A percentile compares a stretch with the other conserved stretches of the same genome.
phyloP scores from a whole-genome alignment of 2,888 invertebrate genomes.

The Choristoneura rosaceana region DNA sequence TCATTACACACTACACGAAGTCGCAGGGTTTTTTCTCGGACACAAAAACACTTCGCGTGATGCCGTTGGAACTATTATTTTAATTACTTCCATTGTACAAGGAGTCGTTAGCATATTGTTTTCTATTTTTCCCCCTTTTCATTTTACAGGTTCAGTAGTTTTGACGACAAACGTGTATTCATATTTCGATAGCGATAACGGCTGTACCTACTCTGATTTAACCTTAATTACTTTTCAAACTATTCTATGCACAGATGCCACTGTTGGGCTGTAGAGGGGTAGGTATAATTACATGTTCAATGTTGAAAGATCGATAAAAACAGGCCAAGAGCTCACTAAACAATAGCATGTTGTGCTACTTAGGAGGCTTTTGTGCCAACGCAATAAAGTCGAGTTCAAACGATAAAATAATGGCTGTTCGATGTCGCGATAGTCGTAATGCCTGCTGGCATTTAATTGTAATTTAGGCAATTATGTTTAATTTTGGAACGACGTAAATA shows the following conservation, averaged over 20 bases:
- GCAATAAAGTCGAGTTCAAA: conserved; percentile 20
- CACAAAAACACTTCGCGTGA: conserved; percentile 74
- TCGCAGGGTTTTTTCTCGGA: conserved; percentile 60
- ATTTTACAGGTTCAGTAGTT: conserved; percentile 63
- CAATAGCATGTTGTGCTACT: conserved; percentile 1
- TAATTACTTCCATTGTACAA: conserved; percentile 78
- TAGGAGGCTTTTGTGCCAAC: conserved; percentile 4
- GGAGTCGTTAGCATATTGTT: conserved; percentile 68
- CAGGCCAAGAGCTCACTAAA: conserved; percentile 50
- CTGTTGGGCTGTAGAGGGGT: conserved; percentile 51
- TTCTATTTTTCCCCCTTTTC: conserved; percentile 56
- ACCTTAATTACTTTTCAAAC: conserved; percentile 68
- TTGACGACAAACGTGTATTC: conserved; percentile 59
- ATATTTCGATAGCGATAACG: conserved; percentile 58
- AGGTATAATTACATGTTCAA: conserved; percentile 62
- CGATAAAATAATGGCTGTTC: conserved; percentile 9
- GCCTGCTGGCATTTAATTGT: conserved; percentile 58
- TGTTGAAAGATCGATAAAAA: conserved; percentile 63
- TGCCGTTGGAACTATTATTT: conserved; percentile 75
- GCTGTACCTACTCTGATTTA: conserved; percentile 47
- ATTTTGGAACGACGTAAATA: conserved; percentile 22
- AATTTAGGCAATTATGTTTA: conserved; percentile 55
- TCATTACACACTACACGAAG: conserved; percentile 51
- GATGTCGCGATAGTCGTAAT: conserved; percentile 50
- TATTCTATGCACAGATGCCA: conserved; percentile 54